Evolutionary conservation across 64 coral and sea anemone genomes (phyloP), one percentile per base, ranked within the genome.

Genomic region (Pocillopora verrucosa): DNA sequence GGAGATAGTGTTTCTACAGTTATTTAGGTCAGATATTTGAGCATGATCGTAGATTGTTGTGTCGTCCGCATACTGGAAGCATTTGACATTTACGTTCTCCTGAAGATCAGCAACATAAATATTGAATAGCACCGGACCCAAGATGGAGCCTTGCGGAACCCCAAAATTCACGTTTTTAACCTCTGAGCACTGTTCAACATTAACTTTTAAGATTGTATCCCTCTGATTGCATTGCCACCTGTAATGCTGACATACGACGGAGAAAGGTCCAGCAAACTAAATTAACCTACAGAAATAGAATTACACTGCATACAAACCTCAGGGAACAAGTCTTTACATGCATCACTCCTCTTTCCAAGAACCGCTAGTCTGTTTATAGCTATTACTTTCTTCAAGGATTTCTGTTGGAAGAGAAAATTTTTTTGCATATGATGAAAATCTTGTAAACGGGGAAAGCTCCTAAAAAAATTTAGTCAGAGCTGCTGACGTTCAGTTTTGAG

Each of bases 361-460:
- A 86, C 12, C 45, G 81, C 90, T 26, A 92, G 37, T 30, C 94
- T 91, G 75, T 91, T 96, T 60, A 93, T 58, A 26, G 91, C 94
- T 25, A 96, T 93, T 3, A 96, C 79, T 75, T 96, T 96, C 74
- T 96, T 92, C 4, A 96, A 36, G 9, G 94, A 96, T 75, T 90
- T 93, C 94, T 96, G 58, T 11, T 16, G 37, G 25, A 76, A 80
- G 13, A 65, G 64, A 77, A 64, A 63, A 22, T 35, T 3, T 51
- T 51, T 51, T 14, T 75, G 59, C 11, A 56, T 0, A 14, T 25
- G 15, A 10, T 70, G 13, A 10, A 11, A 20, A n/a, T 16, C 10
- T 30, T 30, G 30, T 30, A 30, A 30, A 30, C 30, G 30, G 30
- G 30, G 30, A 30, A 30, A 30, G 30, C 30, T 51, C 41, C 3